Base-by-base conservation (phyloP, 2,888 invertebrate species). In the Idaea aversata region DNA sequence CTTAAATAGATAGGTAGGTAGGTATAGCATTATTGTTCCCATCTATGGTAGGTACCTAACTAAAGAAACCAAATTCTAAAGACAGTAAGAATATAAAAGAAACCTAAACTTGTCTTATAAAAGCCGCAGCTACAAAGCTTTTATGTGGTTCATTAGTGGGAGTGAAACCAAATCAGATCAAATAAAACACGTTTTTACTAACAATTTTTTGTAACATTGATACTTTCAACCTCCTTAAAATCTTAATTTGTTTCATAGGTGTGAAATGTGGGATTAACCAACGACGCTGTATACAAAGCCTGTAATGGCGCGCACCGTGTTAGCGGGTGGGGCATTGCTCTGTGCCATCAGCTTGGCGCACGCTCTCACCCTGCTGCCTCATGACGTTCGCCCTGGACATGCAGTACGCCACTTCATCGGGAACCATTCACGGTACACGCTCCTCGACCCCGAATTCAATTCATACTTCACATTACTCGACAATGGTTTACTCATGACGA, bases 401-500 rank as follows among this genome's bases (percentile, higher is more conserved):
- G 97, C 97, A 84, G 96, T 98, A 81, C 96, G 96, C 85, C 95
- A 96, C 82, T 97, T 97, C 88, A 93, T 94, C 74, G 93, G 93
- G 73, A 93, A 93, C 80, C 93, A 89, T 73, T 91, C 90, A 64
- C 87, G 93, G 69, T 93, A 94, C 79, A 93, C 94, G 66, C 87
- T 93, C 73, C 89, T 97, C 79, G 96, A 97, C 80, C 97, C 96
- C 63, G 97, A 96, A 72, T 97, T 95, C 85, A 96, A 96, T 61
- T 95, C 97, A 74, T 98, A 96, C 88, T 98, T 98, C 88, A 96
- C 98, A 10, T 95, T 98, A 73, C 94, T 98, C 66, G 95, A 96
- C 74, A 96, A 97, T 86, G 98, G 98, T 63, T 95, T 97, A 66
- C 95, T 98, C 66, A 98, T 98, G 97, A 98, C 98, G 61, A 98